These are phyloP conservation scores for Puffinus mauretanicus DNA, from an alignment of 2,113 vertebrate genomes.

Conservation along the genomic window DNA sequence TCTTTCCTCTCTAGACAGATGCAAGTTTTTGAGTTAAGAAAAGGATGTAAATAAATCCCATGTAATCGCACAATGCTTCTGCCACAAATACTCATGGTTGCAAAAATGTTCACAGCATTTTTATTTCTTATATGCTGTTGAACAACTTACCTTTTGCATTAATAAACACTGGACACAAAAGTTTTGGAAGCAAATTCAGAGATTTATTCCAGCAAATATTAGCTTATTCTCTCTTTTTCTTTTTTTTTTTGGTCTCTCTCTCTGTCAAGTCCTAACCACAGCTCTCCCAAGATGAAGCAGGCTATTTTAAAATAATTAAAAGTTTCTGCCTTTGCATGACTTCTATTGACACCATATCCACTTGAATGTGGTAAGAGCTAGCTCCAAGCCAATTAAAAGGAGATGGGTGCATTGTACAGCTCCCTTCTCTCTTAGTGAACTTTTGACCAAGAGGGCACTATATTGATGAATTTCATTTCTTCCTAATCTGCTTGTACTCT, in stretches of 20 bases:
- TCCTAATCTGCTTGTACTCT: slow-evolving; percentile 47
- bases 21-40: background rate
- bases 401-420: background rate
- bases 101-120: background rate
- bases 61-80: background rate
- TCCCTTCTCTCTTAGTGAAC: background rate
- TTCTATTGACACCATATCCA: slow-evolving; percentile 31
- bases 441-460: slow-evolving; percentile 19
- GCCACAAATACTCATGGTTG: background rate
- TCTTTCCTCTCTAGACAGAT: background rate
- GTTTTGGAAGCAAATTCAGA: background rate
- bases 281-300: background rate
- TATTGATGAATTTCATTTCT: slow-evolving; percentile 62
- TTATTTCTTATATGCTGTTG: background rate
- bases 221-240: background rate
- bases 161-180: background rate
- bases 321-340: slow-evolving; percentile 48
- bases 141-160: background rate
- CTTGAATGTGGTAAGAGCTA: background rate
- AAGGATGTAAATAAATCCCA: background rate
- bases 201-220: background rate
- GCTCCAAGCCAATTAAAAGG: slow-evolving; percentile 54
- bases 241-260: background rate
- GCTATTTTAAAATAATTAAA: slow-evolving; percentile 53
- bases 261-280: background rate